phyloP scores from a whole-genome alignment of 2,797 vertebrate species.

The Pseudocheirus occidentalis region DNA sequence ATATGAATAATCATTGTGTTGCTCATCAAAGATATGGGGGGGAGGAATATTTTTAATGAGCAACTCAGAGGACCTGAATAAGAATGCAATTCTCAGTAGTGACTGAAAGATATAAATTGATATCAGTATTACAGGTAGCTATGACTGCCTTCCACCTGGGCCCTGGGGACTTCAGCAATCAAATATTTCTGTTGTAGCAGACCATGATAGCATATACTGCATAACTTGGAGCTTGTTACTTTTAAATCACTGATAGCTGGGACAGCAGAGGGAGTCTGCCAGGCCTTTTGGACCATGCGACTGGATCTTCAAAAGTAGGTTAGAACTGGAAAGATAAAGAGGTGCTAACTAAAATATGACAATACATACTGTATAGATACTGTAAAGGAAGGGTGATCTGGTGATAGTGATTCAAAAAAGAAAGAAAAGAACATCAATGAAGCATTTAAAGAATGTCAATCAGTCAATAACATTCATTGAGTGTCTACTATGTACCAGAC shows the following conservation, averaged over 20 bases:
- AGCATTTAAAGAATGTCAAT: neutral
- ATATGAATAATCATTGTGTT: constrained; percentile 56
- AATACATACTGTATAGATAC: neutral
- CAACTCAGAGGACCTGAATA: constrained; percentile 46
- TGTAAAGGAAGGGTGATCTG: neutral
- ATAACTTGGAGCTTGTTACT: constrained; percentile 42
- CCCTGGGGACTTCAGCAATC: constrained; percentile 67
- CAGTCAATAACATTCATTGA: neutral
- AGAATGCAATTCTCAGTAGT: constrained; percentile 55
- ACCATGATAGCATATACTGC: constrained; percentile 55
- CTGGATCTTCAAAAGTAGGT: constrained; percentile 41
- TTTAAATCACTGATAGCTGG: constrained; percentile 71
- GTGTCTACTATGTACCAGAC: neutral
- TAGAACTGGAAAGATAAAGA: constrained; percentile 15
- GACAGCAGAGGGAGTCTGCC: constrained; percentile 58
- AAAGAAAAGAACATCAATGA: neutral
- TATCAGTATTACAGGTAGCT: constrained; percentile 61
- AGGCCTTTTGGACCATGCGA: constrained; percentile 51
- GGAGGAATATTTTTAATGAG: too few species aligned
- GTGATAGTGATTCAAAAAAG: neutral
- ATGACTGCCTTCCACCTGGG: constrained; percentile 67
- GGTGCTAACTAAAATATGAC: constrained; percentile 19
- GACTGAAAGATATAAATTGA: constrained; percentile 62
- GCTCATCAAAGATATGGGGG: constrained; percentile 55
- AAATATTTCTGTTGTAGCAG: constrained; percentile 71